phyloP scores from a whole-genome alignment of 2,888 invertebrate genomes.

The Phengaris arion region DNA sequence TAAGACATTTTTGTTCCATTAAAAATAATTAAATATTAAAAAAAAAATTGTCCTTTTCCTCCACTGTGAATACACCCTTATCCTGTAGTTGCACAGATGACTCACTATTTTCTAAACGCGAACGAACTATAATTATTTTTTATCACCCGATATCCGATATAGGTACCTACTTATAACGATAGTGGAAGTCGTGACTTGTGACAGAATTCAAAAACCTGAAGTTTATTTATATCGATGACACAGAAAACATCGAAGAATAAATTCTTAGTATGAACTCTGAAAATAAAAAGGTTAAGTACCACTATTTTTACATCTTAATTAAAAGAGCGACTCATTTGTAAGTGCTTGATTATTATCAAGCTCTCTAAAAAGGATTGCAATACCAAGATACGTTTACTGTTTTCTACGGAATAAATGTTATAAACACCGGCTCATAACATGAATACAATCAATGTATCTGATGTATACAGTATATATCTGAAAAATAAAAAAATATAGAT shows the following conservation, averaged over 20 bases:
- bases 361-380: neutral
- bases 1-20: no score
- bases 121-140: no score
- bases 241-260: neutral
- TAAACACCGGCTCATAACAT: no score
- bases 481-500: no score
- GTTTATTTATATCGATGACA: neutral
- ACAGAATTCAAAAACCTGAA: neutral
- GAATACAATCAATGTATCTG: no score
- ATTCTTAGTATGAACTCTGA: neutral
- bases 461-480: no score
- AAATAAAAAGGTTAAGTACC: neutral
- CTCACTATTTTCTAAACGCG: no score
- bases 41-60: no score
- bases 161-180: neutral
- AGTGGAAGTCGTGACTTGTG: neutral
- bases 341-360: neutral
- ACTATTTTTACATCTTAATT: constrained; percentile 1
- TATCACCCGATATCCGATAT: neutral
- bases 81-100: no score
- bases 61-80: no score
- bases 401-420: no score
- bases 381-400: neutral
- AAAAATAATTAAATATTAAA: no score
- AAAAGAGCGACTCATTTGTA: neutral